Conservation (phyloP, 1,140 invertebrate species). For the Ceratoteleas bidentatus region DNA sequence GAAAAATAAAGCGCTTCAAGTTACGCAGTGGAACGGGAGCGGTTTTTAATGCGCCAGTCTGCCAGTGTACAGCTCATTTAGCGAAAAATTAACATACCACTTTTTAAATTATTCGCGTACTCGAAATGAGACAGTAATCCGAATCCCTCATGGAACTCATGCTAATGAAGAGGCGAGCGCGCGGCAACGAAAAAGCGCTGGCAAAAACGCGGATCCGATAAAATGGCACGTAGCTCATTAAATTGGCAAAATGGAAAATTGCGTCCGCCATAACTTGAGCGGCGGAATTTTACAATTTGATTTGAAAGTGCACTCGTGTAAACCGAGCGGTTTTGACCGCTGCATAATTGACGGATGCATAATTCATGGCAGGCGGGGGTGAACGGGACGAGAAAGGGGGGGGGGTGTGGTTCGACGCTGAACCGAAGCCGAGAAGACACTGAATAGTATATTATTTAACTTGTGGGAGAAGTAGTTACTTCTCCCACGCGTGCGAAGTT, state of each 20-base stretch:
- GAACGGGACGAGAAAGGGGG: no score
- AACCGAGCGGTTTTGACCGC: constrained; percentile 48
- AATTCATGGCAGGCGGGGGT: constrained; percentile 15
- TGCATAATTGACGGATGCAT: constrained; percentile 54
- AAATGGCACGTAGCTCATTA: constrained; percentile 46
- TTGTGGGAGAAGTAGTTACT: no score
- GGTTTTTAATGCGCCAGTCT: no score
- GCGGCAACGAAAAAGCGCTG: constrained; percentile 11
- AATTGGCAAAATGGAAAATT: constrained; percentile 35
- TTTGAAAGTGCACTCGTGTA: constrained; percentile 39
- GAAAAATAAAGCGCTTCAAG: no score
- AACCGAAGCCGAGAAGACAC: constrained; percentile 28
- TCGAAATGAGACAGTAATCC: constrained; percentile 35
- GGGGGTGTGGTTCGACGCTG: background rate
- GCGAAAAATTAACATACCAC: constrained; percentile 23
- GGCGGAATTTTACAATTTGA: constrained; percentile 46
- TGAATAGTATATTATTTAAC: no score
- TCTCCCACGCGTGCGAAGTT: no score
- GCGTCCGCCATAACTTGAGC: constrained; percentile 16
- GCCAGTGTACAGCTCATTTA: no score
- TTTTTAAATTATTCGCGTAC: constrained; percentile 32
- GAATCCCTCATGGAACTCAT: constrained; percentile 20
- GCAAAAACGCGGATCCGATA: constrained; percentile 17
- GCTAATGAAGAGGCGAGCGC: constrained; percentile 32
- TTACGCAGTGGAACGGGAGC: no score